Base-by-base conservation (phyloP, 2,888 invertebrate species). In the Cephus spinipes region DNA sequence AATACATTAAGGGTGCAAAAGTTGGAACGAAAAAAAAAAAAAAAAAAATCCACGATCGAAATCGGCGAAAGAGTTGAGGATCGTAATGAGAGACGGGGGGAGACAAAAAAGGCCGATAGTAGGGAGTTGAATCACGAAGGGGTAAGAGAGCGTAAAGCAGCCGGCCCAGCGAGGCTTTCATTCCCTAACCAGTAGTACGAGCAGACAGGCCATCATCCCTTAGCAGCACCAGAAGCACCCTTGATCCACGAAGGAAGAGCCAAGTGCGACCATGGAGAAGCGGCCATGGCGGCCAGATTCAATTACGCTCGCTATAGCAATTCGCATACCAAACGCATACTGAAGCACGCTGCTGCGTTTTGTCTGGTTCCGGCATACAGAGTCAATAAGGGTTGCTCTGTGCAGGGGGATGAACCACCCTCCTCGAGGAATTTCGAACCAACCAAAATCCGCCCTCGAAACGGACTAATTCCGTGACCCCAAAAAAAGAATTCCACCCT, bases 1-100 rank as follows among this genome's bases (percentile, higher is more conserved):
- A 81, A 79, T 78, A 76, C 78, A 73, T 77, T 77, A 71, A 40
- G 74, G 76, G 76, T 75, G 77, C 76, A 77, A 75, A 69, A 31
- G 68, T 15, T 55, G 4, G 40, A 23, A 1, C 23, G 23, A 23
- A 55, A 55, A 55, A 40, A 40, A 40, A 40, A 40, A 23, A n/a
- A n/a, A n/a, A n/a, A 40, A 32, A 32, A 55, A 55, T 6, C 23
- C 40, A 9, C 23, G 23, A 55, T 23, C 1, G 40, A 55, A 55
- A 55, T 55, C 40, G 40, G 40, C 40, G 23, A 40, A 15, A 15
- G 40, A 55, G 6, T 55, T 55, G 2, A 9, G 23, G 23, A 55
- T 55, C 9, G 40, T 23, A 55, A 35, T 40, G 40, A 40, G 35
- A 34, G 75, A 34, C 30, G 30, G 69, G 31, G 40, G 55, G 40